Percentiles rank a stretch among this genome's conserved stretches.
Evolutionary conservation across 2,797 vertebrate species (phyloP).

Genomic region (Spondyliosoma cantharus): DNA sequence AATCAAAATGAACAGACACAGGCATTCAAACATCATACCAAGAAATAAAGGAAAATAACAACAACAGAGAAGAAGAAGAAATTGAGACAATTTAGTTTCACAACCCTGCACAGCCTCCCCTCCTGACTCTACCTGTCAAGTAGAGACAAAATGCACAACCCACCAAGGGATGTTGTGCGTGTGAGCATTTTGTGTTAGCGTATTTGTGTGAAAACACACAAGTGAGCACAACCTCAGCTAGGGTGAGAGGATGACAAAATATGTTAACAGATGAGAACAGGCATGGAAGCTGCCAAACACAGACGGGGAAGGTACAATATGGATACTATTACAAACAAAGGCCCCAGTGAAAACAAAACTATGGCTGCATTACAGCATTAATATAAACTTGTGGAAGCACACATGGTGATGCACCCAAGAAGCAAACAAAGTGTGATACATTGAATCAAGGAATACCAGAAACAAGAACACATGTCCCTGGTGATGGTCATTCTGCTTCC

Average conservation of each 20-base stretch:
- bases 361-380: conserved; percentile 8
- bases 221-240: conserved; percentile 56
- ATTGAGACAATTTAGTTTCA: conserved; percentile 25
- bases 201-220: conserved; percentile 38
- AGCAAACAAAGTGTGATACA: conserved; percentile 21
- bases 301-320: conserved; percentile 32
- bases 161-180: conserved; percentile 8
- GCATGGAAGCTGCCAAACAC: conserved; percentile 38
- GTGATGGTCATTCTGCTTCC: conserved; percentile 34
- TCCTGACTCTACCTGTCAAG: conserved; percentile 32
- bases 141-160: conserved; percentile 16
- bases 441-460: conserved; percentile 18
- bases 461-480: conserved; percentile 18
- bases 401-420: conserved; percentile 4
- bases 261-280: conserved; percentile 58
- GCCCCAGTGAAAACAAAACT: not conserved
- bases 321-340: conserved; percentile 17
- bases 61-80: not conserved
- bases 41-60: not conserved
- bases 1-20: not conserved
- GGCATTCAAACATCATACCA: not conserved
- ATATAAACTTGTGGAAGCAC: conserved; percentile 35
- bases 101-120: conserved; percentile 4
- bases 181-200: conserved; percentile 8
- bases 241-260: conserved; percentile 68